A percentile compares a stretch with the other conserved stretches of the same genome.
phyloP scores from a whole-genome alignment of 1,140 invertebrate species.

The Leptonema lineaticorne region DNA sequence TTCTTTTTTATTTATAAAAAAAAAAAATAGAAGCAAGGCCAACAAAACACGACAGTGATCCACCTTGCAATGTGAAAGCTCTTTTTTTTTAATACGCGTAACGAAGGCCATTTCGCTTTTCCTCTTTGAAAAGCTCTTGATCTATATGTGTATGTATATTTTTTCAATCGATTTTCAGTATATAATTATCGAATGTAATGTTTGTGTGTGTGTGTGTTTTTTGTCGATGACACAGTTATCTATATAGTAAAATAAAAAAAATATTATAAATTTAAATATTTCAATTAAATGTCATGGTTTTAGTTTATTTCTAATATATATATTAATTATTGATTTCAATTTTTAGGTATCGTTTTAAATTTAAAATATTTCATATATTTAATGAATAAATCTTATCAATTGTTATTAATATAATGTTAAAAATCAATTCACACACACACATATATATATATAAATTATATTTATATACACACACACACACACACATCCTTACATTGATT shows the following conservation, averaged over 20 bases:
- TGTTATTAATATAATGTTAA: too few species aligned
- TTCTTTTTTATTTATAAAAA: background rate
- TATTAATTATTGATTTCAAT: too few species aligned
- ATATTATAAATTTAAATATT: background rate
- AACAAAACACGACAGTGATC: conserved; percentile 14
- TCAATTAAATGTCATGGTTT: background rate
- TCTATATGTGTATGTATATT: background rate
- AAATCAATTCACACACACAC: too few species aligned
- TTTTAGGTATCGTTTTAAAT: too few species aligned
- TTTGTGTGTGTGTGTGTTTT: background rate
- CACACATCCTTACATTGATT: too few species aligned
- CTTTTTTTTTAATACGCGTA: background rate
- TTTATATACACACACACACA: too few species aligned
- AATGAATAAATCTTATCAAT: too few species aligned
- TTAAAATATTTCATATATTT: too few species aligned
- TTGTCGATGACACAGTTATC: background rate
- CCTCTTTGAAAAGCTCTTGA: background rate
- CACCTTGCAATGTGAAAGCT: conserved; percentile 28
- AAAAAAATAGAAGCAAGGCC: background rate
- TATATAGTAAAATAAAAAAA: background rate
- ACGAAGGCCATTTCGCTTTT: conserved; percentile 1
- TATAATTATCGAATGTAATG: background rate
- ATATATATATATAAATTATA: too few species aligned
- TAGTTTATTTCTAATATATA: background rate
- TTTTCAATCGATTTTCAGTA: background rate